A percentile compares a stretch with the other conserved stretches of the same genome.
These are phyloP conservation scores for Grapholita molesta DNA, from an alignment of 1,140 invertebrate genomes.

Conservation along the genomic window DNA sequence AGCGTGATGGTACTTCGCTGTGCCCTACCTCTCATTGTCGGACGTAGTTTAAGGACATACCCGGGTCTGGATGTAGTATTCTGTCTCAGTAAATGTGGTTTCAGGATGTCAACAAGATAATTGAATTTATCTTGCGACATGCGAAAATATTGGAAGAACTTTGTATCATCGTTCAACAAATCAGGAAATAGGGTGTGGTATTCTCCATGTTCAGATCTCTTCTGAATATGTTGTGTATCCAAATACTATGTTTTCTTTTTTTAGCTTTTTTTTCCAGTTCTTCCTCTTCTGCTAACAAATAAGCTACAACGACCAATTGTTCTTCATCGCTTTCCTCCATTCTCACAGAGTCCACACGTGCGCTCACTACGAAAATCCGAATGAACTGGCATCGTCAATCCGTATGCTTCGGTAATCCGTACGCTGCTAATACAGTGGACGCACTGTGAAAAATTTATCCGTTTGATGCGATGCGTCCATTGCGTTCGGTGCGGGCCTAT, in stretches of 20 bases:
- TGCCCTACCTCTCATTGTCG: no score
- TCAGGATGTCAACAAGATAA: constrained; percentile 18
- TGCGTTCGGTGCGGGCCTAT: not conserved
- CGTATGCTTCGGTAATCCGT: constrained; percentile 13
- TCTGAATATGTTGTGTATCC: constrained; percentile 26
- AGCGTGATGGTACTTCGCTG: no score
- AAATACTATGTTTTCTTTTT: constrained; percentile 25
- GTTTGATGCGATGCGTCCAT: not conserved
- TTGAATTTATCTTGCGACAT: constrained; percentile 23
- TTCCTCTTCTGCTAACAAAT: constrained; percentile 25
- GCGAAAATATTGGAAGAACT: constrained; percentile 27
- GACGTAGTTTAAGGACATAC: no score
- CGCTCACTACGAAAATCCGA: constrained; percentile 10
- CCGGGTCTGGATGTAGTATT: constrained; percentile 11
- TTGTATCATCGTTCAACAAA: constrained; percentile 22
- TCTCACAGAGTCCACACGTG: constrained; percentile 14
- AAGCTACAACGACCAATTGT: constrained; percentile 17
- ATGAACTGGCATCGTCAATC: constrained; percentile 18
- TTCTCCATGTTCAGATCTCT: constrained; percentile 27
- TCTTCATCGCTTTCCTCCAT: constrained; percentile 17
- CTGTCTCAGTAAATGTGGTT: constrained; percentile 7
- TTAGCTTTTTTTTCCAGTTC: constrained; percentile 20
- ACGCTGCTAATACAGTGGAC: constrained; percentile 6
- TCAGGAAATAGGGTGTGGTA: constrained; percentile 26
- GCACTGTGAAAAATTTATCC: constrained; percentile 1